A percentile compares a stretch with the other conserved stretches of the same genome.
phyloP scores from a whole-genome alignment of 2,888 invertebrate species.

The Pinctada fucata region DNA sequence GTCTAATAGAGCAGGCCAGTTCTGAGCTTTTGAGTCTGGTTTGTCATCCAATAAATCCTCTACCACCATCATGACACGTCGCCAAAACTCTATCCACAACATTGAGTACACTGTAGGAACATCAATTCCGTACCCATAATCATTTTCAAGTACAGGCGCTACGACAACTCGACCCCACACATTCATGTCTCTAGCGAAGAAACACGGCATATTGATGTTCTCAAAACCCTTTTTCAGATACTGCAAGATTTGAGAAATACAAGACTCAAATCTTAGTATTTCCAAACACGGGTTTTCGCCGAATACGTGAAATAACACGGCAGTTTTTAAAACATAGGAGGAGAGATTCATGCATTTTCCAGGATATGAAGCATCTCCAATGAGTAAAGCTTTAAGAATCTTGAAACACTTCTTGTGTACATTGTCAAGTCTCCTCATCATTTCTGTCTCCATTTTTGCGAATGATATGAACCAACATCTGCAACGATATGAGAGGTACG shows the following conservation, averaged over 20 bases:
- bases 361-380: constrained; percentile 7
- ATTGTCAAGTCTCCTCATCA: constrained; percentile 16
- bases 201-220: constrained; percentile 18
- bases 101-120: background rate
- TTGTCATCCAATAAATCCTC: background rate
- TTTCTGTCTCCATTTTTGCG: constrained; percentile 17
- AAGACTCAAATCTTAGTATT: background rate
- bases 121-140: too few species aligned
- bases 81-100: constrained; percentile 15
- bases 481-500: background rate
- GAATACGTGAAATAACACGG: constrained; percentile 17
- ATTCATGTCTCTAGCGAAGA: constrained; percentile 15
- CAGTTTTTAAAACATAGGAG: constrained; percentile 20
- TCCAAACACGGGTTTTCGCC: background rate
- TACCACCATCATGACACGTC: background rate
- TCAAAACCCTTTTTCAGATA: background rate
- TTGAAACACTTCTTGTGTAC: constrained; percentile 4
- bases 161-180: constrained; percentile 11
- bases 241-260: constrained; percentile 11
- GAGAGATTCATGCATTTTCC: constrained; percentile 19
- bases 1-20: background rate
- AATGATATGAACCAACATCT: constrained; percentile 24
- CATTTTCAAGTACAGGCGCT: constrained; percentile 1
- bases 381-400: constrained; percentile 12
- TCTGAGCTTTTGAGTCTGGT: too few species aligned